Conservation (phyloP, 2,888 invertebrate genomes). For the Eumerus sabulonum region DNA sequence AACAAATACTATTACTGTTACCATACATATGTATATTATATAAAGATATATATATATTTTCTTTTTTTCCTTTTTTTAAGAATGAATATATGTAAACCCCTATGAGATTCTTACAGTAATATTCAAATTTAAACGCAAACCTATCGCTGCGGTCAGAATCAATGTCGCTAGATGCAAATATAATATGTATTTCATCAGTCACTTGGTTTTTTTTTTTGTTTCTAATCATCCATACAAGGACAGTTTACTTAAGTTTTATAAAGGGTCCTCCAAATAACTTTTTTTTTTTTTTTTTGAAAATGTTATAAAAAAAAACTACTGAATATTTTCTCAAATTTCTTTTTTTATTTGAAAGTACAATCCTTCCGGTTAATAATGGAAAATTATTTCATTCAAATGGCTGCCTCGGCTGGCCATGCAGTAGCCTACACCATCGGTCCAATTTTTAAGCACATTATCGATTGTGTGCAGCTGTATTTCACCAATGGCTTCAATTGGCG, state of each 20-base stretch:
- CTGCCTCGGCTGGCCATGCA: too few species aligned
- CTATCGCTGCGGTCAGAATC: conserved; percentile 21
- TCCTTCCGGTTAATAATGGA: too few species aligned
- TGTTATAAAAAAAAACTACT: too few species aligned
- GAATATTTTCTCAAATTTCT: too few species aligned
- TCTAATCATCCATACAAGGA: conserved; percentile 69
- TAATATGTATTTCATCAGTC: conserved; percentile 20
- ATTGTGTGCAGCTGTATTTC: too few species aligned
- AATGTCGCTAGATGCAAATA: conserved; percentile 6
- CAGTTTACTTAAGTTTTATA: conserved; percentile 75
- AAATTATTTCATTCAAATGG: too few species aligned
- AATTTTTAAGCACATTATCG: too few species aligned
- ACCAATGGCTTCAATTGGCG: too few species aligned
- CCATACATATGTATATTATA: conserved; percentile 27
- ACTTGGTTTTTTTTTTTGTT: conserved; percentile 22
- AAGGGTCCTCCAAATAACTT: too few species aligned
- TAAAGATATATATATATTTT: conserved; percentile 7
- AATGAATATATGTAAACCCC: neutral
- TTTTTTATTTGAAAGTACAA: too few species aligned
- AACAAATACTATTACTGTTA: conserved; percentile 37
- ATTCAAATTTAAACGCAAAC: conserved; percentile 21
- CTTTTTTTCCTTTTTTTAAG: neutral
- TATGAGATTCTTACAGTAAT: conserved; percentile 41
- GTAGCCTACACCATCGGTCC: too few species aligned
- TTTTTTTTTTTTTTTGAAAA: too few species aligned